Percentiles rank a stretch among this genome's conserved stretches.
These are phyloP conservation scores for Belonocnema kinseyi DNA, from an alignment of 1,140 invertebrate genomes.

Conservation along the genomic window DNA sequence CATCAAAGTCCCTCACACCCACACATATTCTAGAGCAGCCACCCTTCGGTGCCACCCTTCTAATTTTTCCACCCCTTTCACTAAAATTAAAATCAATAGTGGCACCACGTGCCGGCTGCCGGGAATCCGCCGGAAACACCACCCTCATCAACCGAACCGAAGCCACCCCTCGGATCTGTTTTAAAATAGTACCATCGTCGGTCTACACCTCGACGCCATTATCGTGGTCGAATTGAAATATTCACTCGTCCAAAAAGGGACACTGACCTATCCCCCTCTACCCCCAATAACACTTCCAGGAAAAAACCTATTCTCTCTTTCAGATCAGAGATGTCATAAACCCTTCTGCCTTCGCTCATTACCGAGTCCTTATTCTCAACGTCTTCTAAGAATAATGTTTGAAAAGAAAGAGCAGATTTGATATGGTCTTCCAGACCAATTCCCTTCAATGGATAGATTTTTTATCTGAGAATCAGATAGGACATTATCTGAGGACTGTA, in stretches of 20 bases:
- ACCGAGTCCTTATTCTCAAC: not conserved
- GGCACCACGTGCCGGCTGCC: constrained; percentile 73
- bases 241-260: constrained; percentile 49
- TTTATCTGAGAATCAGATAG: not conserved
- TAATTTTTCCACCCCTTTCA: constrained; percentile 77
- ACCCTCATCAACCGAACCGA: constrained; percentile 64
- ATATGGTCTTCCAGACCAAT: not conserved
- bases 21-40: constrained; percentile 59
- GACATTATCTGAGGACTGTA: not conserved
- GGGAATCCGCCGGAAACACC: constrained; percentile 69
- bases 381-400: constrained; percentile 8
- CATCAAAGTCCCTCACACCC: constrained; percentile 15
- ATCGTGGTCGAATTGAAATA: constrained; percentile 57
- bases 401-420: not conserved
- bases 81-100: constrained; percentile 78
- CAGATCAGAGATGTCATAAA: too few species aligned
- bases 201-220: constrained; percentile 57
- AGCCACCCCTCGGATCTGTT: constrained; percentile 62
- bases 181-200: constrained; percentile 57
- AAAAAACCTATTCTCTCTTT: not conserved
- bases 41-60: constrained; percentile 72
- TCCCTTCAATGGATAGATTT: constrained; percentile 16
- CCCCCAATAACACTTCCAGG: too few species aligned
- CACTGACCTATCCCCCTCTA: constrained; percentile 24
- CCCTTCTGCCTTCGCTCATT: not conserved